Evolutionary conservation across 1,140 invertebrate genomes (phyloP).

Genomic region (Papilio dardanus): DNA sequence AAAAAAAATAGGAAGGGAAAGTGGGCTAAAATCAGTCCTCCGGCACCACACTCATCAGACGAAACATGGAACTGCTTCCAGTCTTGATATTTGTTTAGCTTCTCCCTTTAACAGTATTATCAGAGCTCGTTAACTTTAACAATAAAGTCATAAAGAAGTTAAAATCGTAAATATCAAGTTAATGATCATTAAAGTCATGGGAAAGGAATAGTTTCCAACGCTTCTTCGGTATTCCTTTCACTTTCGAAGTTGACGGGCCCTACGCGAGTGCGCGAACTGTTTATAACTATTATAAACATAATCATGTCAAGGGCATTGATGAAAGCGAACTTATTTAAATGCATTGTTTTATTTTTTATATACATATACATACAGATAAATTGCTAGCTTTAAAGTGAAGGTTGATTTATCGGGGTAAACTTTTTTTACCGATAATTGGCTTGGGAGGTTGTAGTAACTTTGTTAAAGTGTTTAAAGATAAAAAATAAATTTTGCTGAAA

Average conservation of each 20-base stretch:
- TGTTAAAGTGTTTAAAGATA: not conserved
- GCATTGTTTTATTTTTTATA: not conserved
- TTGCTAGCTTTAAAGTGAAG: not conserved
- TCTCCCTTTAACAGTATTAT: not conserved
- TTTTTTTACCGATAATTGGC: not conserved
- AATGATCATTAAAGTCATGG: constrained; percentile 12
- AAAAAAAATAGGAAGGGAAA: too few relatives aligned
- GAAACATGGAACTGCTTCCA: too few relatives aligned
- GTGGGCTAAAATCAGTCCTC: too few relatives aligned
- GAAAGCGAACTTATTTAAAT: not conserved
- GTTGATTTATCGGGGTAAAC: not conserved
- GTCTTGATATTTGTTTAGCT: too few relatives aligned
- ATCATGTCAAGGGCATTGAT: not conserved
- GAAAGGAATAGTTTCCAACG: constrained; percentile 15
- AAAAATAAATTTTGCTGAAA: not conserved
- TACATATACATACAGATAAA: not conserved
- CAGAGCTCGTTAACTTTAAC: not conserved
- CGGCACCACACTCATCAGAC: too few relatives aligned
- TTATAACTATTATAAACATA: not conserved
- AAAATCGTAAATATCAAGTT: constrained; percentile 15
- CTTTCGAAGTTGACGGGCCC: not conserved
- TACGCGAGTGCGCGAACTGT: not conserved
- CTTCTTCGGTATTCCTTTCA: constrained; percentile 15
- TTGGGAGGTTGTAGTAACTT: not conserved
- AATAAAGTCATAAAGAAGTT: constrained; percentile 1